Base-by-base conservation (phyloP, 2,797 vertebrate genomes). In the Chaenodraco wilsoni region DNA sequence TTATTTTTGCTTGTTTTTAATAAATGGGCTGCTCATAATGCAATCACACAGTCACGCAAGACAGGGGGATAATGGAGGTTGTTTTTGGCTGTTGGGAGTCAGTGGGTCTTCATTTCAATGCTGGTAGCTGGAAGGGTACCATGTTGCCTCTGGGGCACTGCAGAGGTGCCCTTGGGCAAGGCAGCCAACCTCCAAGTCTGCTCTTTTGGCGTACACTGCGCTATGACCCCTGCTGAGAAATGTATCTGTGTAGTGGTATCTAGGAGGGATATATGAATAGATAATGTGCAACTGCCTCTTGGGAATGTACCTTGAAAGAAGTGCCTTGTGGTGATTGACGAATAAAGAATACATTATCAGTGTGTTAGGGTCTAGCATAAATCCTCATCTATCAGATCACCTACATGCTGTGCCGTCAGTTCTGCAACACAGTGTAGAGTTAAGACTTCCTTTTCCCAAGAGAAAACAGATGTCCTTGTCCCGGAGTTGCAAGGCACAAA, bases 381-480 rank as follows among this genome's bases (percentile, higher is more conserved):
- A 59, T 84, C 64, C 46, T 49, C n/a, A 51, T 63, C 67, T 33
- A 41, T 82, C 65, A 69, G 49, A 79, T 78, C 37, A 21, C 3
- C 10, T 61, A 41, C 65, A 68, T 65, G 62, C 37, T 72, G 41
- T 41, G 41, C 54, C 12, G 5, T 81, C 69, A 65, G 44, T 70
- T 79, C 73, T 56, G 65, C 70, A 74, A 76, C 44, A 16, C 65
- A 81, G 70, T 55, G 16, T 33, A 48, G 61, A 73, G 73, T 75
- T 54, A 74, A 79, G 65, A 40, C 17, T 71, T 55, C 14, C 46
- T 70, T 69, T 57, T 81, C 83, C 65, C 81, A 61, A 55, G 78
- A 87, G 81, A 74, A 82, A 89, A 86, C 80, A 78, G 78, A 85
- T 84, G 80, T 85, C 82, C 82, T 86, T 88, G 85, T 83, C 68